Conservation (phyloP, 2,888 invertebrate species). For the Clanis bilineata region DNA sequence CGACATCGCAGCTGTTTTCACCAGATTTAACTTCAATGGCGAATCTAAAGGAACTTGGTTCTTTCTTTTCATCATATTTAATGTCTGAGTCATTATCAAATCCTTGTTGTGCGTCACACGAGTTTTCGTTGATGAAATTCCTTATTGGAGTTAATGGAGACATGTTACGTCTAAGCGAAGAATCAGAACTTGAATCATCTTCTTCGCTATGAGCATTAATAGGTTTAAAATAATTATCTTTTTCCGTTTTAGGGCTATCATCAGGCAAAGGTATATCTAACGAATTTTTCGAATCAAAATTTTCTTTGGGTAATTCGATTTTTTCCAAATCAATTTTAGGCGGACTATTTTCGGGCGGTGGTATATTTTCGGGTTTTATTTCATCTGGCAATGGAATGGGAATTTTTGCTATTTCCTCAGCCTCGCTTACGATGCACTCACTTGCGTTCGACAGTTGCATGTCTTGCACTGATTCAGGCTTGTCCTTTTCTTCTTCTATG, state of each 20-base stretch:
- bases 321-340: constrained; percentile 68
- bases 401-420: constrained; percentile 53
- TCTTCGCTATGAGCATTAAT: constrained; percentile 56
- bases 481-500: constrained; percentile 38
- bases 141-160: constrained; percentile 75
- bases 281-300: constrained; percentile 37
- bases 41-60: constrained; percentile 67
- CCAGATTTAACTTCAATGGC: constrained; percentile 64
- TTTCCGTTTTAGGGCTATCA: constrained; percentile 46
- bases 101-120: constrained; percentile 74
- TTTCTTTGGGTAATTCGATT: constrained; percentile 58
- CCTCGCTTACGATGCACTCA: constrained; percentile 56
- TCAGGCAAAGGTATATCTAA: constrained; percentile 60
- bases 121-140: constrained; percentile 75
- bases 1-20: constrained; percentile 49
- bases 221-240: constrained; percentile 60
- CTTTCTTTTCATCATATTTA: constrained; percentile 56
- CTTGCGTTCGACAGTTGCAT: constrained; percentile 81
- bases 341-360: constrained; percentile 61
- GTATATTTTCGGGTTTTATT: constrained; percentile 59
- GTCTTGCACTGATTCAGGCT: constrained; percentile 68
- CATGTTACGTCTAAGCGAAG: constrained; percentile 70
- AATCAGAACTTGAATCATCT: constrained; percentile 70
- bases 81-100: constrained; percentile 63
- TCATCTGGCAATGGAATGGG: constrained; percentile 61